Conservation (phyloP, 2,797 vertebrate genomes). For the Choloepus didactylus region DNA sequence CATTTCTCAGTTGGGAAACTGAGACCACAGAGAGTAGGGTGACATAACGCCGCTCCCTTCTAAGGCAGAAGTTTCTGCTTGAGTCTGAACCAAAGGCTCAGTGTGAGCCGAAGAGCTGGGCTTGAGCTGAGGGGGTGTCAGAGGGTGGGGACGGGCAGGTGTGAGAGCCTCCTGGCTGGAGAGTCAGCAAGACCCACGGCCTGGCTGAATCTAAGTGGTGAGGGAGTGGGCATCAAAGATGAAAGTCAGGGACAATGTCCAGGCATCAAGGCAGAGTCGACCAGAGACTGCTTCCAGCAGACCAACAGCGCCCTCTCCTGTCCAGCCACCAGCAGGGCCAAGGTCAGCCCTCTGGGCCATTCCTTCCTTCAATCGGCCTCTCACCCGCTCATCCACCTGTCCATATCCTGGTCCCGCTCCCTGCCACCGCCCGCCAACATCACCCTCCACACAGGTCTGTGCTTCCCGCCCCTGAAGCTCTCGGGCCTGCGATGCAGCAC, state of each 20-base stretch:
- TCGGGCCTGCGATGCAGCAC: background rate
- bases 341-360: background rate
- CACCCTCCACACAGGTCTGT: accelerated
- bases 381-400: background rate
- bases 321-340: background rate
- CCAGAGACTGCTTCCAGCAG: background rate
- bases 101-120: background rate
- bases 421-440: background rate
- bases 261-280: background rate
- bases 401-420: background rate
- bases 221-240: background rate
- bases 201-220: background rate
- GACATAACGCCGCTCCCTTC: background rate
- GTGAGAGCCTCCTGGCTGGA: background rate
- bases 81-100: background rate
- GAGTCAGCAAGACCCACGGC: background rate
- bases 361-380: background rate
- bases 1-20: background rate
- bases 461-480: background rate
- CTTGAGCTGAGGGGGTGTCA: background rate
- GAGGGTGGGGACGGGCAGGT: background rate
- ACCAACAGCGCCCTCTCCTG: conserved; percentile 69
- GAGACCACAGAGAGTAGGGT: background rate
- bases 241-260: background rate
- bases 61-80: background rate